Base-by-base conservation (phyloP, 2,113 vertebrate genomes). In the Callipepla californica region DNA sequence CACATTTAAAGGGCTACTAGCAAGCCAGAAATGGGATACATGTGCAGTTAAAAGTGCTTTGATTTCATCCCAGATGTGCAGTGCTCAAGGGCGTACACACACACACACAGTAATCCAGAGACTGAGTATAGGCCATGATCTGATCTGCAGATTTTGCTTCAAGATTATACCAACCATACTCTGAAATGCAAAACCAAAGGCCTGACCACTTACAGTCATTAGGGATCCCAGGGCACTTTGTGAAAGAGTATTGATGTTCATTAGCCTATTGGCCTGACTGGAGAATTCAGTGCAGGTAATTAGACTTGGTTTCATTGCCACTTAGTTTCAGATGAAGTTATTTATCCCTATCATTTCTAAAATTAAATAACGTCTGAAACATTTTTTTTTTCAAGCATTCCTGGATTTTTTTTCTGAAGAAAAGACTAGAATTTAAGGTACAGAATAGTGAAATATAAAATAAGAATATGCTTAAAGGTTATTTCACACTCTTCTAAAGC, bases 41-140 rank as follows among this genome's bases (percentile, higher is more conserved):
- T 63, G 63, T 91, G 85, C 44, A 48, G 47, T 94, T 87, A 61
- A 77, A 93, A 95, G 85, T 63, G 32, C 79, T 93, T 94, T 92
- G 87, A 91, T 94, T 96, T 85, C 73, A 74, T 67, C 93, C 94
- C 96, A 96, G 68, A 95, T 89, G 93, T 89, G 75, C 79, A 66
- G 75, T 48, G 91, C 92, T 91, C 70, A 89, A 92, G 84, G 87
- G 87, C 7, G 0, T 26, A 22, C 4, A 44, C 53, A 73, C 40
- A 40, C 55, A 21, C 11, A 14, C 34, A 34, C 30, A 73, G 32
- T 40, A 21, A 44, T 6, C 22, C 12, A 44, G 42, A 18, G 62
- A 34, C 58, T 63, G 55, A 3, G 13, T 8, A 82, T n/a, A 82
- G 28, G 63, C 81, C 70, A 85, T 0, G 4, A 89, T 77, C 84